These are phyloP conservation scores for Nasonia longicornis DNA, from an alignment of 1,140 invertebrate species.

Conservation along the genomic window DNA sequence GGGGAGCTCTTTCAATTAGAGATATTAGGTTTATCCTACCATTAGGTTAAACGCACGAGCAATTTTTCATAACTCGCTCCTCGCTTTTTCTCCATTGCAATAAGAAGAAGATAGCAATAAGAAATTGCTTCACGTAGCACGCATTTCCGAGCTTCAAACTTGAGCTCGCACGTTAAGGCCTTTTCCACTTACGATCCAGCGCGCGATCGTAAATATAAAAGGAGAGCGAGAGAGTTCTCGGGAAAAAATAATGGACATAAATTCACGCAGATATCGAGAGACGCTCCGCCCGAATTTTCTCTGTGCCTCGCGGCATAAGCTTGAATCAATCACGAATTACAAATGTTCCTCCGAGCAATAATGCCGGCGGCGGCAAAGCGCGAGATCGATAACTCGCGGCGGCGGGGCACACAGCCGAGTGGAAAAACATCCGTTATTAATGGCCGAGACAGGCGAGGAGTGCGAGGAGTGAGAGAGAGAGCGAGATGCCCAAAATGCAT, in stretches of 20 bases:
- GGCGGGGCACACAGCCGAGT: neutral
- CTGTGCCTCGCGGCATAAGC: neutral
- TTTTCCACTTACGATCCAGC: constrained; percentile 45
- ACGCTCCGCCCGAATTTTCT: neutral
- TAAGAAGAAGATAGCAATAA: neutral
- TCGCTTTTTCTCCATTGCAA: constrained; percentile 4
- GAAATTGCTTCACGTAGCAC: constrained; percentile 30
- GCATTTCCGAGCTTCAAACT: constrained; percentile 30
- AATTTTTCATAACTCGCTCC: constrained; percentile 40
- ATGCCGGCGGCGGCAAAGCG: neutral
- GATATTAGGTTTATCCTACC: neutral
- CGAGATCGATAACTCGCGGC: constrained; percentile 12
- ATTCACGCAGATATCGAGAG: neutral
- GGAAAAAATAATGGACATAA: constrained; percentile 29
- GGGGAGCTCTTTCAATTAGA: neutral
- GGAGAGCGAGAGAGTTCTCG: neutral
- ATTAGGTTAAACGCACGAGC: neutral
- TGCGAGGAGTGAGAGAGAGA: neutral
- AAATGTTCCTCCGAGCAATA: constrained; percentile 12
- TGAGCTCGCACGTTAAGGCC: constrained; percentile 41
- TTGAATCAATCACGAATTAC: constrained; percentile 18
- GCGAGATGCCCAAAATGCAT: constrained; percentile 47
- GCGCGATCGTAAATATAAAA: constrained; percentile 50
- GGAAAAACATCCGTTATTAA: constrained; percentile 48
- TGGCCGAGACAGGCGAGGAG: constrained; percentile 22